Evolutionary conservation across 2,797 vertebrate species (phyloP).

Genomic region (Halcyon smyrnensis): DNA sequence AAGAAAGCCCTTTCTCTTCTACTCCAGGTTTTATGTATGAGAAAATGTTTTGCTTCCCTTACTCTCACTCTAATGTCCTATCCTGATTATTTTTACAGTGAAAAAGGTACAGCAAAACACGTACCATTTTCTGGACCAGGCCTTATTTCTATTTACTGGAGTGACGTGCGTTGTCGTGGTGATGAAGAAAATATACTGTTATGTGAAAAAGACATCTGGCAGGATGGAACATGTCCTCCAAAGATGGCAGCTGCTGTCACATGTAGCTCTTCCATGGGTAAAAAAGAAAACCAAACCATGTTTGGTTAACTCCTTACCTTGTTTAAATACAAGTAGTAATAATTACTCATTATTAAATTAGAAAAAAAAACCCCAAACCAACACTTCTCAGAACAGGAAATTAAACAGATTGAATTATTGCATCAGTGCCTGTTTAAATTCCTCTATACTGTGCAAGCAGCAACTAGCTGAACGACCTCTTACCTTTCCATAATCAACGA

Average conservation of each 20-base stretch:
- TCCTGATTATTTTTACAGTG: conserved; percentile 70
- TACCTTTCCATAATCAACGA: not conserved
- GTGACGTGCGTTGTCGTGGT: conserved; percentile 85
- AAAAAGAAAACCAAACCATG: not conserved
- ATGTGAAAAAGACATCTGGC: conserved; percentile 86
- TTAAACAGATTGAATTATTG: not conserved
- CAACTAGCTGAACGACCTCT: not conserved
- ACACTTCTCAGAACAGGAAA: not conserved
- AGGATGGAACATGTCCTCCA: conserved; percentile 81
- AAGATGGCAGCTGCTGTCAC: conserved; percentile 85
- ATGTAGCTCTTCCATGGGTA: conserved; percentile 80
- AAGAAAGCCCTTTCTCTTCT: conserved; percentile 22
- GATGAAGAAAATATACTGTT: conserved; percentile 87
- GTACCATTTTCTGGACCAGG: conserved; percentile 78
- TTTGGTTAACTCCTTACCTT: not conserved
- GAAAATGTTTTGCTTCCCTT: not conserved
- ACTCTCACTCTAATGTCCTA: not conserved
- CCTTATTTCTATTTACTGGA: conserved; percentile 85
- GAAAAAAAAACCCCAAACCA: not conserved
- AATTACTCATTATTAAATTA: not conserved
- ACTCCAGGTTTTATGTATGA: not conserved
- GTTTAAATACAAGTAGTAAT: not conserved
- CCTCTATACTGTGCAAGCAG: not conserved
- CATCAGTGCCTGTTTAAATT: not conserved
- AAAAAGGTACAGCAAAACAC: conserved; percentile 82